A percentile compares a stretch with the other conserved stretches of the same genome.
Conservation (phyloP, 2,113 vertebrate genomes). For the Sturnira hondurensis region DNA sequence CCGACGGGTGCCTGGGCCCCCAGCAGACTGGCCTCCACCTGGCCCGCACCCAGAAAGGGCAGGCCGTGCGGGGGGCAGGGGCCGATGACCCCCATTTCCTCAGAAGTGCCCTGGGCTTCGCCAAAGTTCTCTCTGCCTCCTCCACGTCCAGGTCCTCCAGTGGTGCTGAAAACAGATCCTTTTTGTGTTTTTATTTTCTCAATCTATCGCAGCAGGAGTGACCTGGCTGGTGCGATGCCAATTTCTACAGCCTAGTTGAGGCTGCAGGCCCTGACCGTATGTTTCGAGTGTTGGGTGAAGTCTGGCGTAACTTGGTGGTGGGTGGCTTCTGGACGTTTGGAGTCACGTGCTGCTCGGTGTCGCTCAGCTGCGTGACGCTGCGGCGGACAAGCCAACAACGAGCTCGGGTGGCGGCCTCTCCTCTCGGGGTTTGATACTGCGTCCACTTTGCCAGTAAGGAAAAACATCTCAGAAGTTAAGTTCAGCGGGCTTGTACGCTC, state of each 20-base stretch:
- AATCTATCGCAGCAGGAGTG: neutral
- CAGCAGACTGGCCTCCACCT: neutral
- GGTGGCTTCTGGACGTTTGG: neutral
- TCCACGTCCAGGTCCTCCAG: neutral
- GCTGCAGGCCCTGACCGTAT: neutral
- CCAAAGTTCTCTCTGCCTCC: neutral
- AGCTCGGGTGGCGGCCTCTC: neutral
- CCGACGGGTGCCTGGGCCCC: neutral
- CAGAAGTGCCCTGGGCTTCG: neutral
- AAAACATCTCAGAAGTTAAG: neutral
- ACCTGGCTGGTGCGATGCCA: neutral
- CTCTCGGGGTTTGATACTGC: neutral
- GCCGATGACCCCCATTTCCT: neutral
- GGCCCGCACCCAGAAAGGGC: neutral
- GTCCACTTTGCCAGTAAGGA: neutral
- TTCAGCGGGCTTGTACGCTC: neutral
- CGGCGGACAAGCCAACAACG: neutral
- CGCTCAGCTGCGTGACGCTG: neutral
- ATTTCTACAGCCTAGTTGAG: neutral
- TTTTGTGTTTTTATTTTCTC: neutral
- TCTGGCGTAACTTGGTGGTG: neutral
- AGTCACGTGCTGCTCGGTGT: neutral
- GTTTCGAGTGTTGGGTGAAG: neutral
- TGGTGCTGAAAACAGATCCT: neutral
- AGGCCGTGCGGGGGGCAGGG: neutral